Base-by-base conservation (phyloP, 1,140 invertebrate species). In the Melanaphis sacchari region DNA sequence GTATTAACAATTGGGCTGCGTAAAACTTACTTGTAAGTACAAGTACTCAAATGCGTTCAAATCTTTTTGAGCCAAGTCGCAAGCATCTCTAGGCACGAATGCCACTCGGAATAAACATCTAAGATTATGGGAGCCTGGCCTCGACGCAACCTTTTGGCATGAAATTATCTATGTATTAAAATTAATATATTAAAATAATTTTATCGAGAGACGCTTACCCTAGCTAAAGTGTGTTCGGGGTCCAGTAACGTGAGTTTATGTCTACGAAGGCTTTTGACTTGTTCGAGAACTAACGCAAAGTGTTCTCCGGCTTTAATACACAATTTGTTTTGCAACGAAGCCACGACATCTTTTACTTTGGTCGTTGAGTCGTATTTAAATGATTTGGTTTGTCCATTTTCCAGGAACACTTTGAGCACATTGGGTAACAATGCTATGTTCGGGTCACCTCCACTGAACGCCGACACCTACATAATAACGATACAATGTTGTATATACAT, bases 351-450 rank as follows among this genome's bases (percentile, higher is more conserved):
- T 94, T 97, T 96, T 2, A 99, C 98, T 7, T 97, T 98, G 31
- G 98, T 99, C 89, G 96, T 97, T 43, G 97, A 96, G 95, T 99
- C 98, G 95, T 99, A 99, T 95, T 99, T 99, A 95, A 99, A 99
- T n/a, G 98, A 98, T 95, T 99, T 99, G 8, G 98, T 99, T 95
- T 99, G 98, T 7, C 98, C 98, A 95, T 99, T 99, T 95, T 99
- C 98, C 43, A 99, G 96, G 95, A 98, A 99, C 59, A 98, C 98
- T 95, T 99, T 98, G 43, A 99, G 96, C 22, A 99, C 98, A 95
- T 98, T 99, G 24, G 98, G 98, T 97, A 99, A 98, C 52, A 98
- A 97, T 31, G 98, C 97, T 59, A 98, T 96, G 94, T 97, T 97
- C 84, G 97, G 96, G 94, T 98, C 97, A 3, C 97, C 96, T 94